A percentile compares a stretch with the other conserved stretches of the same genome.
Evolutionary conservation across 2,888 invertebrate genomes (phyloP).

Genomic region (Priocnemis perturbator): DNA sequence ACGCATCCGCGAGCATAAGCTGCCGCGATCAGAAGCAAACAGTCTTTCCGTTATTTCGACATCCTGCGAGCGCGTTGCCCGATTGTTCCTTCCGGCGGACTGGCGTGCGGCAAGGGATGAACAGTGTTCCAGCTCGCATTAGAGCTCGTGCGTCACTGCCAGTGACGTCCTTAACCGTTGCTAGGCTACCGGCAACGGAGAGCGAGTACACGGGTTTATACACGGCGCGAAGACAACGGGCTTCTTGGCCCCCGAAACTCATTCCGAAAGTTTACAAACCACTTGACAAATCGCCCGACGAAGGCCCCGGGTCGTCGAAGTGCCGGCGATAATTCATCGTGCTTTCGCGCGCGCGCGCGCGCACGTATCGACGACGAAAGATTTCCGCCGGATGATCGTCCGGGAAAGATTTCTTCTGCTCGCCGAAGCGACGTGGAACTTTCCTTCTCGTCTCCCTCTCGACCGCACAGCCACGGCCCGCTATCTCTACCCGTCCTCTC

Average conservation of each 20-base stretch:
- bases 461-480: neutral
- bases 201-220: neutral
- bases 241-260: conserved; percentile 2
- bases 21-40: too few relatives aligned
- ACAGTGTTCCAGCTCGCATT: neutral
- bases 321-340: conserved; percentile 4
- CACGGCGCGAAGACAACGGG: neutral
- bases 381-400: too few relatives aligned
- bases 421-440: conserved; percentile 19
- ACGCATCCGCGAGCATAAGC: neutral
- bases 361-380: too few relatives aligned
- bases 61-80: neutral
- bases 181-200: neutral
- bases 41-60: neutral
- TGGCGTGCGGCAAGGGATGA: neutral
- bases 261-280: conserved; percentile 1
- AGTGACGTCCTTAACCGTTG: conserved; percentile 13
- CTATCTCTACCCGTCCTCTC: too few relatives aligned
- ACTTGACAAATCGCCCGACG: neutral
- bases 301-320: neutral
- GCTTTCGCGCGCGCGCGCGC: neutral
- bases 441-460: conserved; percentile 15
- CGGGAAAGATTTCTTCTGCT: conserved; percentile 13
- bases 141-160: conserved; percentile 5
- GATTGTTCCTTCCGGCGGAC: neutral